Evolutionary conservation across 1,140 invertebrate species (phyloP).

Genomic region (Drosophila pallidifrons): DNA sequence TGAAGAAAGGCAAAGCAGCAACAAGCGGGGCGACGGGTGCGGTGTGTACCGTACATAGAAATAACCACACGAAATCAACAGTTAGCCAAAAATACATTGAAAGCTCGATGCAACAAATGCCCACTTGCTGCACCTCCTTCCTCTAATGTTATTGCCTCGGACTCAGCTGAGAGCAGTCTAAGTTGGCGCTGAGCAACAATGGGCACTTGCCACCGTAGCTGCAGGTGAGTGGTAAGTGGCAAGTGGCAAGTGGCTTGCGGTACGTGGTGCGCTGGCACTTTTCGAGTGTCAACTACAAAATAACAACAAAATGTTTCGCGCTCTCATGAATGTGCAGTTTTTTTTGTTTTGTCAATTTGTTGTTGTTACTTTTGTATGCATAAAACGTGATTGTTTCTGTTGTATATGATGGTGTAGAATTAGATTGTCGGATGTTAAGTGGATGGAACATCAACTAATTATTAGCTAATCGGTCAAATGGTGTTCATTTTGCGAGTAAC

Average conservation of each 20-base stretch:
- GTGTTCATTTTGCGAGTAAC: too few relatives aligned
- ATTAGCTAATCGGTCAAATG: conserved; percentile 19
- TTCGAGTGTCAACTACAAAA: conserved; percentile 78
- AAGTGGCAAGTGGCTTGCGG: conserved; percentile 5
- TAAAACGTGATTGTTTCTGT: conserved; percentile 58
- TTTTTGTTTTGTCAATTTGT: not conserved
- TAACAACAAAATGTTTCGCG: conserved; percentile 77
- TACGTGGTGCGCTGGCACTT: conserved; percentile 29
- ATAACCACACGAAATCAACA: conserved; percentile 68
- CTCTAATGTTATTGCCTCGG: not conserved
- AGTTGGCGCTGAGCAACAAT: conserved; percentile 14
- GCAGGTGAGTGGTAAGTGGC: not conserved
- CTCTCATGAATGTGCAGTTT: conserved; percentile 61
- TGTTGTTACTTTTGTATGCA: conserved; percentile 29
- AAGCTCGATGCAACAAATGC: conserved; percentile 20
- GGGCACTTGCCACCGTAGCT: not conserved
- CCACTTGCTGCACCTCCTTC: not conserved
- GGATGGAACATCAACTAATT: conserved; percentile 26
- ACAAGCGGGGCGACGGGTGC: too few relatives aligned
- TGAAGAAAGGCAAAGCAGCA: conserved; percentile 19
- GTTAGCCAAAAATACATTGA: conserved; percentile 71
- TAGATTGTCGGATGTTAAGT: conserved; percentile 23
- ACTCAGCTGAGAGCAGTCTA: conserved; percentile 1
- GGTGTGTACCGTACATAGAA: conserved; percentile 39
- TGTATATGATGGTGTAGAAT: conserved; percentile 23